Evolutionary conservation across 2,113 vertebrate genomes (phyloP).

Genomic region (Chaetura pelagica): DNA sequence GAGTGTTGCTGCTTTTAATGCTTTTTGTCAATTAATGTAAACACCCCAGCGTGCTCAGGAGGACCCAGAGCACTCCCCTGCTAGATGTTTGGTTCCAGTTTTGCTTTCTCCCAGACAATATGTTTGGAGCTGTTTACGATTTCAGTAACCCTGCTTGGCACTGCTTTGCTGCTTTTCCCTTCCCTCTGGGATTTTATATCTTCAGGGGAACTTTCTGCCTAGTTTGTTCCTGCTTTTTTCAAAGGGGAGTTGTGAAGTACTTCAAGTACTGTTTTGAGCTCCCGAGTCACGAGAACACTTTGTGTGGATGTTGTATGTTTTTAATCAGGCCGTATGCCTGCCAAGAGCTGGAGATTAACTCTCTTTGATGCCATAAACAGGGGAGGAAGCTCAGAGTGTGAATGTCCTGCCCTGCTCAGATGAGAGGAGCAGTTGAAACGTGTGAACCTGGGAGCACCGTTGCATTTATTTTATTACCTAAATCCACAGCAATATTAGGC

Average conservation of each 20-base stretch:
- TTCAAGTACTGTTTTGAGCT: not conserved
- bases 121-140: not conserved
- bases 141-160: not conserved
- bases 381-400: not conserved
- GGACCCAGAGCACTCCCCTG: not conserved
- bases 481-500: not conserved
- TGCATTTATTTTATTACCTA: not conserved
- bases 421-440: not conserved
- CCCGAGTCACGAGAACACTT: not conserved
- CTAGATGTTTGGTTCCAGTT: not conserved
- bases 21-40: not conserved
- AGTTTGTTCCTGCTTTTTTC: conserved; percentile 13
- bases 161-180: not conserved
- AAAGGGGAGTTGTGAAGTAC: not conserved
- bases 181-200: not conserved
- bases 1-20: not conserved
- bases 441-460: not conserved
- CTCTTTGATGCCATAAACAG: not conserved
- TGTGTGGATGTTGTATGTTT: not conserved
- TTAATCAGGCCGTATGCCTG: not conserved
- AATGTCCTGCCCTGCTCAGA: not conserved
- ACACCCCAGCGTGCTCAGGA: not conserved
- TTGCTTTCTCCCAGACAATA: not conserved
- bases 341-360: not conserved
- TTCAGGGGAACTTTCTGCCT: not conserved